Conservation (phyloP, 2,888 invertebrate species). For the Deilephila porcellus region DNA sequence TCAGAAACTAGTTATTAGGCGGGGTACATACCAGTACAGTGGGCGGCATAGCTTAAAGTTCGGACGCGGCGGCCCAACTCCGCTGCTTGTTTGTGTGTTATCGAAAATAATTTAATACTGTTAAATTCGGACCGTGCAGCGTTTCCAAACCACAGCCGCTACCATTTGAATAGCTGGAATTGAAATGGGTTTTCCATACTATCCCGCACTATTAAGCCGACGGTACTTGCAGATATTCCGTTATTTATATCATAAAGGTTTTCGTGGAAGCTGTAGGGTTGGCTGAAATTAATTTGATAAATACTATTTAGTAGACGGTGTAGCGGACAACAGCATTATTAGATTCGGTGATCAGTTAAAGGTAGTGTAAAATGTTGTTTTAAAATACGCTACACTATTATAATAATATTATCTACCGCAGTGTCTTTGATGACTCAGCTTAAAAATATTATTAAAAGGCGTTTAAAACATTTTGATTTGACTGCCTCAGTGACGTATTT, state of each 20-base stretch:
- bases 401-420: too few species aligned
- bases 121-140: slow-evolving; percentile 56
- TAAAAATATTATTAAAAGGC: too few species aligned
- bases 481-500: too few species aligned
- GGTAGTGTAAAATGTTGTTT: too few species aligned
- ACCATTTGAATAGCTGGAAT: slow-evolving; percentile 40
- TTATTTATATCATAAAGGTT: neutral
- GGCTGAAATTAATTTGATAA: neutral
- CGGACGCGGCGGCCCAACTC: slow-evolving; percentile 7
- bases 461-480: too few species aligned
- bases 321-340: too few species aligned
- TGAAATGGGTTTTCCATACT: slow-evolving; percentile 21
- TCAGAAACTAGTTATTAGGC: neutral
- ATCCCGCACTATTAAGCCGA: slow-evolving; percentile 24
- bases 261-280: neutral
- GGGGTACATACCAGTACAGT: neutral
- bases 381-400: too few species aligned
- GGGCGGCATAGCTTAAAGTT: slow-evolving; percentile 15
- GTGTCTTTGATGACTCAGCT: too few species aligned
- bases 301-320: neutral
- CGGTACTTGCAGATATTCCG: neutral
- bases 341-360: too few species aligned
- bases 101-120: slow-evolving; percentile 69
- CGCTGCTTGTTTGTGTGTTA: slow-evolving; percentile 51
- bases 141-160: slow-evolving; percentile 56